Percentiles rank a stretch among this genome's conserved stretches.
These are phyloP conservation scores for Ostrea denselamellosa DNA, from an alignment of 1,140 invertebrate species.

Conservation along the genomic window DNA sequence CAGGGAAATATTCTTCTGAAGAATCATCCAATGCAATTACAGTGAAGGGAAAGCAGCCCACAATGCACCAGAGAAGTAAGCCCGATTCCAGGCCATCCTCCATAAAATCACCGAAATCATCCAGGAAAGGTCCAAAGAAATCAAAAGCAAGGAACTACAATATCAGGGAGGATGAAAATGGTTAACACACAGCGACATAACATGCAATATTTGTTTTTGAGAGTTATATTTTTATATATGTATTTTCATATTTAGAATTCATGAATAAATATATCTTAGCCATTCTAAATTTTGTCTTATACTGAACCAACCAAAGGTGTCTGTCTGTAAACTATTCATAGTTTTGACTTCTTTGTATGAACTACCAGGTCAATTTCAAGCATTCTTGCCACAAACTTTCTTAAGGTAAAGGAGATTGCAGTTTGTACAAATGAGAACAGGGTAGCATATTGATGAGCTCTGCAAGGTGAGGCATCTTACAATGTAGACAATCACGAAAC, in stretches of 20 bases:
- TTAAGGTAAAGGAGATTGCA: no score
- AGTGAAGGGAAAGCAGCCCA: constrained; percentile 48
- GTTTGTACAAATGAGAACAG: no score
- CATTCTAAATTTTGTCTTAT: background rate
- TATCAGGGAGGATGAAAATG: constrained; percentile 56
- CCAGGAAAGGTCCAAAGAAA: constrained; percentile 59
- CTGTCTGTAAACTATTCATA: no score
- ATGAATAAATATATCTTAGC: background rate
- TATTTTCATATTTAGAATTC: background rate
- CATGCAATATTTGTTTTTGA: background rate
- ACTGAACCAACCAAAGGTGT: no score
- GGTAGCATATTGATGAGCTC: no score
- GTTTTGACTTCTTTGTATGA: no score
- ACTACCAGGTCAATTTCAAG: no score
- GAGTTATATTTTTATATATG: background rate
- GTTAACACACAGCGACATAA: background rate
- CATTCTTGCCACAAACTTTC: no score
- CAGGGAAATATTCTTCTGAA: background rate
- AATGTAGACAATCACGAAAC: no score
- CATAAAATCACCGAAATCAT: constrained; percentile 54
- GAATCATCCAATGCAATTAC: constrained; percentile 34
- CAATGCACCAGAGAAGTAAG: constrained; percentile 44
- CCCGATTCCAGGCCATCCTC: constrained; percentile 52
- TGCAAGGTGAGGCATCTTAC: no score
- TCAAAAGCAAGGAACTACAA: constrained; percentile 68